Evolutionary conservation across 2,888 invertebrate genomes (phyloP).

Genomic region (Pteria penguin): DNA sequence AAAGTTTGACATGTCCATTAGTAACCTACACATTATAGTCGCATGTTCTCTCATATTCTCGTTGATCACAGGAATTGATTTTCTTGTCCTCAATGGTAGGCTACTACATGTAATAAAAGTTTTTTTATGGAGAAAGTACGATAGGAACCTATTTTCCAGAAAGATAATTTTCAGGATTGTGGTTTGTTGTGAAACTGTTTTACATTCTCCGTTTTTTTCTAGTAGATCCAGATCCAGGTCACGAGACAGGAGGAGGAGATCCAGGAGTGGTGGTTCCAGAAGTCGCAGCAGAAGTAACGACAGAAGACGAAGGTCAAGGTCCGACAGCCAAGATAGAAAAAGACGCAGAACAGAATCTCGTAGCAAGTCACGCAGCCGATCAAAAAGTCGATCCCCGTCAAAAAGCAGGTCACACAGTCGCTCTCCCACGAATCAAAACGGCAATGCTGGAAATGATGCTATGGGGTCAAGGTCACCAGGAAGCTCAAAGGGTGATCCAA

Average conservation of each 20-base stretch:
- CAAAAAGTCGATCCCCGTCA: conserved; percentile 35
- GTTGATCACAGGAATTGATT: too few species aligned
- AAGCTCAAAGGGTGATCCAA: conserved; percentile 7
- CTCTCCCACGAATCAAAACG: conserved; percentile 25
- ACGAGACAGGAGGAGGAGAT: conserved; percentile 44
- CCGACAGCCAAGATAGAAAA: conserved; percentile 30
- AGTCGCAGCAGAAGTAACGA: conserved; percentile 29
- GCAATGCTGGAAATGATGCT: conserved; percentile 22
- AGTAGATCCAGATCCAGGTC: conserved; percentile 45
- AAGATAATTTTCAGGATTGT: not conserved
- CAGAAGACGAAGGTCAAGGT: conserved; percentile 33
- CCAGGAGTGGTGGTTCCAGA: conserved; percentile 6
- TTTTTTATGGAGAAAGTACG: too few species aligned
- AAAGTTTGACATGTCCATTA: too few species aligned
- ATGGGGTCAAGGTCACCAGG: conserved; percentile 18
- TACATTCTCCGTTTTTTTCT: not conserved
- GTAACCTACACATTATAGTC: too few species aligned
- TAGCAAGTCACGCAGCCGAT: conserved; percentile 36
- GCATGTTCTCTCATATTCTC: too few species aligned
- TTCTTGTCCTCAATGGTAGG: too few species aligned
- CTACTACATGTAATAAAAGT: too few species aligned
- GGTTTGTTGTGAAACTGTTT: not conserved
- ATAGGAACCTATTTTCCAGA: not conserved
- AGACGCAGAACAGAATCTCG: conserved; percentile 24
- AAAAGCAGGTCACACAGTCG: conserved; percentile 38